Evolutionary conservation across 2,113 vertebrate genomes (phyloP).

Genomic region (Aptenodytes patagonicus): DNA sequence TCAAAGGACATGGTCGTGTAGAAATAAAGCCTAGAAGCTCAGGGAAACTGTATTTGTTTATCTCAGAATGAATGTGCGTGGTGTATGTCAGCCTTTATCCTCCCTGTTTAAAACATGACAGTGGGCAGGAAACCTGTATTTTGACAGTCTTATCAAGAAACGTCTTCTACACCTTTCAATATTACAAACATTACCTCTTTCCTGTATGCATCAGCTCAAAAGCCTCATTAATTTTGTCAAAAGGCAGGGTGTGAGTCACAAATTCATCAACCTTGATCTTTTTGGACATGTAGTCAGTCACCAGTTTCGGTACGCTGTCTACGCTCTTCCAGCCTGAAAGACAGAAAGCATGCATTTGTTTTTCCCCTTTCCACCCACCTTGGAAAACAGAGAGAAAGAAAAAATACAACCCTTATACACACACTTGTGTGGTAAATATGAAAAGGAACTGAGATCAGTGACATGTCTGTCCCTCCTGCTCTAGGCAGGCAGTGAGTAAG

Average conservation of each 20-base stretch:
- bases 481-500: background rate
- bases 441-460: background rate
- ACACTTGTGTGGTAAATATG: background rate
- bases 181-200: constrained; percentile 68
- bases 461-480: background rate
- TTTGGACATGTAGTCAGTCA: constrained; percentile 81
- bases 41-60: background rate
- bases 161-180: background rate
- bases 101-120: background rate
- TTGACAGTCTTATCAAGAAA: background rate
- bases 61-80: background rate
- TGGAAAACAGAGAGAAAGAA: background rate
- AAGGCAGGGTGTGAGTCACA: constrained; percentile 76
- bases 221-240: constrained; percentile 77
- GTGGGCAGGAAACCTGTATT: background rate
- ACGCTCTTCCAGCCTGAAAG: constrained; percentile 81
- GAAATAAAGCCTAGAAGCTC: background rate
- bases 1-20: background rate
- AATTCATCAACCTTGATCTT: constrained; percentile 85
- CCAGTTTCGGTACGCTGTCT: constrained; percentile 77
- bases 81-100: background rate
- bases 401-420: background rate
- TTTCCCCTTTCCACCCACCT: background rate
- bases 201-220: constrained; percentile 81
- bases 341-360: background rate